Evolutionary conservation across 2,797 vertebrate genomes (phyloP), one percentile per base, ranked within the genome.

Genomic region (Platyrinchus mystaceus): DNA sequence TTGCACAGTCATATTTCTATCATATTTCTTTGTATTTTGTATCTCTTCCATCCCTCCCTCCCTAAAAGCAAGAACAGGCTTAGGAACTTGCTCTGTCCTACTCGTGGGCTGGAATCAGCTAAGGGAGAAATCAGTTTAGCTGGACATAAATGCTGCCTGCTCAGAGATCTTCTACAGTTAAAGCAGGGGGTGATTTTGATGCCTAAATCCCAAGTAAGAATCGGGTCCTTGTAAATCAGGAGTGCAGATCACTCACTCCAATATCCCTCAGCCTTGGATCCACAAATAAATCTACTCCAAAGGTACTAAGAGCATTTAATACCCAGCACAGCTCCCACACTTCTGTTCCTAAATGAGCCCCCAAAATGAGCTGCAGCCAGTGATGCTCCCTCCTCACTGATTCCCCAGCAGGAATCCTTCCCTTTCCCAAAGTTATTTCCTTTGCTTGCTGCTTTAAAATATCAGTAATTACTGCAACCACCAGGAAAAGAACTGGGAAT

Each of bases 241-340:
- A 69, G 62, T 6, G 52, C 7, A 15, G 26, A 49, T 28, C 21
- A 7, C 10, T 11, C 15, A 10, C 20, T 22, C 39, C 39, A 62
- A 62, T 22, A 32, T 16, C 60, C 39, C 2, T 4, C 26, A 66
- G n/a, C 17, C 34, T 7, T 5, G 19, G 26, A 8, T 30, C 55
- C 23, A 41, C 0, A 19, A 13, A 44, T n/a, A 30, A 14, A 41
- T 7, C 58, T 34, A 2, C 20, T 30, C 46, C 6, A 9, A 41
- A 63, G 50, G 34, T 6, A 46, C 14, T 5, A 13, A 82, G 32
- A 1, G 5, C 52, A 28, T 18, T 66, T 10, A 28, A 9, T 0
- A 1, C 10, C 53, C 46, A n/a, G 3, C 32, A 26, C 19, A 8
- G 10, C 69, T 9, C 19, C 5, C 14, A 7, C 0, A 0, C 14